Conservation (phyloP, 2,888 invertebrate species). For the Junonia oenone region DNA sequence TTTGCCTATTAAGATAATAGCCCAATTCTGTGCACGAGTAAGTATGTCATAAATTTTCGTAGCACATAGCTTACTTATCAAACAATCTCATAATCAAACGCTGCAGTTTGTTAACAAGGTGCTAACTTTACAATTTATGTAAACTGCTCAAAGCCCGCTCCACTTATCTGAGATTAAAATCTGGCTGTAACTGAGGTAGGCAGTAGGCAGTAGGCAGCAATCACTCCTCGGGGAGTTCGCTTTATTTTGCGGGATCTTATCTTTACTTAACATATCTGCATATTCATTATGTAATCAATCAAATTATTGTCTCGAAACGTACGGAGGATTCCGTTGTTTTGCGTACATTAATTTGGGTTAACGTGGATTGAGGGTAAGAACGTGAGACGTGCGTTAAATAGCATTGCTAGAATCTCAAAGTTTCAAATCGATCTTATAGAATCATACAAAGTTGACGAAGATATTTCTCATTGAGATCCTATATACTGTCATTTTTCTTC, state of each 20-base stretch:
- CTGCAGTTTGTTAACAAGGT: constrained; percentile 76
- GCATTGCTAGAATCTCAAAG: too few relatives aligned
- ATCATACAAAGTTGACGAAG: neutral
- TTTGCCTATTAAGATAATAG: neutral
- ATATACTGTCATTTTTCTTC: too few relatives aligned
- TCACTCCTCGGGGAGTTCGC: constrained; percentile 68
- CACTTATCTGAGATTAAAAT: constrained; percentile 78
- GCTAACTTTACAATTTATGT: constrained; percentile 77
- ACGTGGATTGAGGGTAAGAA: neutral
- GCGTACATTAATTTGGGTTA: constrained; percentile 36
- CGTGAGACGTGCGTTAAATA: too few relatives aligned
- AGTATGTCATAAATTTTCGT: constrained; percentile 6
- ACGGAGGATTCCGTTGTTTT: constrained; percentile 15
- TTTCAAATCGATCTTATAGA: too few relatives aligned
- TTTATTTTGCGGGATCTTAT: constrained; percentile 69
- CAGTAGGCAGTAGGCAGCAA: constrained; percentile 57
- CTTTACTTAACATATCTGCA: constrained; percentile 72
- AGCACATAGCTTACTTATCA: constrained; percentile 44
- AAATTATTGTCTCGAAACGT: constrained; percentile 47
- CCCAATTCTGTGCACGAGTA: neutral
- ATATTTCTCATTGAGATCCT: too few relatives aligned
- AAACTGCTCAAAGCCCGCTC: constrained; percentile 66
- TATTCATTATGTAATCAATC: constrained; percentile 77
- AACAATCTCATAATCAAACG: constrained; percentile 67
- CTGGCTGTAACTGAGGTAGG: constrained; percentile 52